These are phyloP conservation scores for Mola mola DNA, from an alignment of 2,113 vertebrate genomes.

Conservation along the genomic window DNA sequence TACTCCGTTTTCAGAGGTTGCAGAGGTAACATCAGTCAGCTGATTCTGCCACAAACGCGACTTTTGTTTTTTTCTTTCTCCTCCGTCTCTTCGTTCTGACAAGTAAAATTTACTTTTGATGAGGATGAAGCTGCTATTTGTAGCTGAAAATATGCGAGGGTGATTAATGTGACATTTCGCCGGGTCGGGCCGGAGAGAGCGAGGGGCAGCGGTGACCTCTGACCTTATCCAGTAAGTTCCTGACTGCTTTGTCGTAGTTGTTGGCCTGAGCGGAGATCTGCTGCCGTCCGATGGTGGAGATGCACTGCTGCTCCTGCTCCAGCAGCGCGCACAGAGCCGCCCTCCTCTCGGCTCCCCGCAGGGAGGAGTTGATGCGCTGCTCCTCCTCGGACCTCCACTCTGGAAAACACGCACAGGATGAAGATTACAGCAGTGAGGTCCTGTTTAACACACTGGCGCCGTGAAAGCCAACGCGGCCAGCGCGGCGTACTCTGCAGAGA, in stretches of 20 bases:
- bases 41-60: too few relatives aligned
- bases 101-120: too few relatives aligned
- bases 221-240: slow-evolving; percentile 88
- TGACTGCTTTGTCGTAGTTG: slow-evolving; percentile 76
- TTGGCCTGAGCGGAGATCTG: slow-evolving; percentile 65
- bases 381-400: slow-evolving; percentile 88
- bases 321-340: slow-evolving; percentile 88
- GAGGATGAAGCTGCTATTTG: too few relatives aligned
- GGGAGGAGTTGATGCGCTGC: slow-evolving; percentile 75
- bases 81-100: too few relatives aligned
- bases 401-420: slow-evolving; percentile 61
- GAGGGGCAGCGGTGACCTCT: slow-evolving; percentile 45
- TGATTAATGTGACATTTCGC: background rate
- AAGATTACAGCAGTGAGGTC: too few relatives aligned
- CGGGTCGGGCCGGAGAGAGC: background rate
- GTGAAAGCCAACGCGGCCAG: accelerated
- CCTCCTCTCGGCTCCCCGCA: slow-evolving; percentile 87
- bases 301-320: slow-evolving; percentile 87
- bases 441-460: too few relatives aligned
- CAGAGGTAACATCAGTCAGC: too few relatives aligned
- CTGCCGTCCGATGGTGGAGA: slow-evolving; percentile 86
- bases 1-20: too few relatives aligned
- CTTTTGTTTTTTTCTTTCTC: too few relatives aligned
- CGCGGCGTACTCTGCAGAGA: slow-evolving; percentile 89
- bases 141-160: too few relatives aligned